phyloP scores from a whole-genome alignment of 2,797 vertebrate species.

The Pangasius sanitwongsei region DNA sequence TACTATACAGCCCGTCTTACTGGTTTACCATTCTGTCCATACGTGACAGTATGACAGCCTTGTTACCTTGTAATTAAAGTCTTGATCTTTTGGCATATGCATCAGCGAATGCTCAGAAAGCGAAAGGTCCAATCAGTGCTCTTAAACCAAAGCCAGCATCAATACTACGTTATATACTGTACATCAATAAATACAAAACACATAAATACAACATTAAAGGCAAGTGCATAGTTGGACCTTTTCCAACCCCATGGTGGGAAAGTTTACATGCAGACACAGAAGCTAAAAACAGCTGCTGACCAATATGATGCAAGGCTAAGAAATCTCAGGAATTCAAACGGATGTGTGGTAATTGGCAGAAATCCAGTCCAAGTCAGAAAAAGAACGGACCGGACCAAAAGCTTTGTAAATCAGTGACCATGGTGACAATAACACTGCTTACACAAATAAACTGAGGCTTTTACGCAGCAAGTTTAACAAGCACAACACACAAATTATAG shows the following conservation, averaged over 20 bases:
- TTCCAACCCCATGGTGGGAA: slow-evolving; percentile 42
- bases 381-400: slow-evolving; percentile 22
- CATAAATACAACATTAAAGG: background rate
- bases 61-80: background rate
- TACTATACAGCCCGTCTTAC: background rate
- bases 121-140: background rate
- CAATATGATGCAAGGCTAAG: slow-evolving; percentile 44
- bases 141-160: slow-evolving; percentile 2
- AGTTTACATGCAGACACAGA: slow-evolving; percentile 52
- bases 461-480: background rate
- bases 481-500: background rate
- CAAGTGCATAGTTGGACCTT: background rate
- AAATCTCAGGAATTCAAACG: slow-evolving; percentile 50
- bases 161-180: background rate
- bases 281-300: slow-evolving; percentile 55
- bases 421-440: slow-evolving; percentile 7
- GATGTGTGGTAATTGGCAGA: slow-evolving; percentile 53
- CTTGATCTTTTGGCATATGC: background rate
- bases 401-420: slow-evolving; percentile 28
- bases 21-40: background rate
- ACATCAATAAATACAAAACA: slow-evolving; percentile 10
- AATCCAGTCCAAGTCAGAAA: slow-evolving; percentile 20
- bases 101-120: background rate
- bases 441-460: slow-evolving; percentile 28
- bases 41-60: background rate